Base-by-base conservation (phyloP, 2,888 invertebrate genomes). In the Pteria penguin region DNA sequence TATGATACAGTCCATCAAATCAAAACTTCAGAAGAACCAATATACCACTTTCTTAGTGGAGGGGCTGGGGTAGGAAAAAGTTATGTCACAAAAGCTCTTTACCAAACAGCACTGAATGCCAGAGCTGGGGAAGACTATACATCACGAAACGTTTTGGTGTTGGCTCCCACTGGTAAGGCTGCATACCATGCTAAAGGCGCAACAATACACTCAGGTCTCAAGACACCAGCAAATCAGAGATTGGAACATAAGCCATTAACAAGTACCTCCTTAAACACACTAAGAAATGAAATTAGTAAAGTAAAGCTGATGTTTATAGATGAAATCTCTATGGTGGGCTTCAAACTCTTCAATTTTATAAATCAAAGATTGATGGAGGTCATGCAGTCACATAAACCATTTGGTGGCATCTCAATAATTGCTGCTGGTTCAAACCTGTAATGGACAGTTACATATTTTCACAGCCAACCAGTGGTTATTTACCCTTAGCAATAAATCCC, bases 31-130 rank as follows among this genome's bases (percentile, higher is more conserved):
- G 4, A 27, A 22, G 27, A 33, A 22, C 80, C n/a, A 63, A 55
- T 81, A 22, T 70, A 57, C 26, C 3, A 55, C 4, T 83, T 83
- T 55, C 24, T 86, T 0, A 77, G 63, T 66, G 85, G 85, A 22
- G 81, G 80, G n/a, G 85, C 85, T 11, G 84, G 86, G 31, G 81
- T 77, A 24, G 85, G 86, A 11, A 87, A 87, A 72, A 75, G 74
- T 14, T 14, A 32, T n/a, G 45, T 85, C 0, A 83, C 79, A 0
- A 72, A 73, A 57, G 58, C 77, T n/a, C 24, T 85, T 18, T 76
- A 81, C 71, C 83, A 86, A 31, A 27, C 73, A 52, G n/a, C 81
- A 14, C 62, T 18, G 18, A 72, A 72, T 5, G 32, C 55, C 18
- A 22, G 4, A 5, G 32, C 29, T 4, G 68, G 69, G 33, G 52